A percentile compares a stretch with the other conserved stretches of the same genome.
phyloP scores from a whole-genome alignment of 2,888 invertebrate genomes.

The Onthophagus sagittarius region DNA sequence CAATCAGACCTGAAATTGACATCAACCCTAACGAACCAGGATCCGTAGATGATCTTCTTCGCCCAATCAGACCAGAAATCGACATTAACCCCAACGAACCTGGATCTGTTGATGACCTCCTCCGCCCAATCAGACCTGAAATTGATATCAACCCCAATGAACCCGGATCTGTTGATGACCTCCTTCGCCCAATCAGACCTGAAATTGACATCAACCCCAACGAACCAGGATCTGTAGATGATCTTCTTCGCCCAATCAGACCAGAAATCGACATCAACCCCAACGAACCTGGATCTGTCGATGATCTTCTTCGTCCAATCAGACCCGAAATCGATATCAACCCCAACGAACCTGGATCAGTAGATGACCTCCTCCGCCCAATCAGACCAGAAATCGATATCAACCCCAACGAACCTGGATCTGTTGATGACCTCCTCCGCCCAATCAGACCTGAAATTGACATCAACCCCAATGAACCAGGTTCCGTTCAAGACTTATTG shows the following conservation, averaged over 20 bases:
- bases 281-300: conserved; percentile 1
- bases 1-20: background rate
- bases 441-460: background rate
- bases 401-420: conserved; percentile 4
- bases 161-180: conserved; percentile 4
- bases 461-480: conserved; percentile 2
- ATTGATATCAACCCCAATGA: conserved; percentile 1
- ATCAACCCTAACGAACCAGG: conserved; percentile 5
- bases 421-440: background rate
- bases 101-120: background rate
- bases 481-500: background rate
- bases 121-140: conserved; percentile 7
- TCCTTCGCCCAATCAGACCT: background rate
- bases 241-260: background rate
- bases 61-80: background rate
- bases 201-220: conserved; percentile 4
- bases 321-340: conserved; percentile 4
- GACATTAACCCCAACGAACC: conserved; percentile 10
- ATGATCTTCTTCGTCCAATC: background rate
- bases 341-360: conserved; percentile 1
- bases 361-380: background rate
- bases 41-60: background rate
- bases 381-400: background rate
- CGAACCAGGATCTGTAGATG: conserved; percentile 1
- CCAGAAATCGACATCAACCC: conserved; percentile 4